Evolutionary conservation across 2,888 invertebrate genomes (phyloP), one percentile per base, ranked within the genome.

Genomic region (Parnassius smintheus): DNA sequence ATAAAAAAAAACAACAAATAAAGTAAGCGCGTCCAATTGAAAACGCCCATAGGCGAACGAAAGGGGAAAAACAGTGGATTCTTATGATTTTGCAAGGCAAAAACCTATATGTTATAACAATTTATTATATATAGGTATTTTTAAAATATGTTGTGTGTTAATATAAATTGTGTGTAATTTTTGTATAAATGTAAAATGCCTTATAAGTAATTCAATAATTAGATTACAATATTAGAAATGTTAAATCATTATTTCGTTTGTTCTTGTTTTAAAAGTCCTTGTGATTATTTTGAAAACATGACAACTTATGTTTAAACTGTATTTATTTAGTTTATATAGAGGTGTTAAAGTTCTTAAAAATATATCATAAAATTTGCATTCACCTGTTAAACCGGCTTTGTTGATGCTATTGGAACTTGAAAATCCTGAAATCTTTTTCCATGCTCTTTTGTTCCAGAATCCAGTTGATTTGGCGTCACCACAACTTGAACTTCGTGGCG

Each of bases 351-450:
- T 25, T 25, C 25, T 25, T 25, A 25, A 25, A 25, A 25, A 25
- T 25, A 25, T 3, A 53, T 41, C n/a, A 45, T 51, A 56, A 25
- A 44, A 41, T 56, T 58, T 46, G 35, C 42, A 51, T 11, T 94
- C 85, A 95, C 95, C 95, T 81, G 93, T 91, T 60, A 92, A 77
- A 65, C 93, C 93, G 52, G 93, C 93, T 81, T 95, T 95, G 78
- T 94, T 94, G 76, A 94, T 94, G 77, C 94, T 95, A 73, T 94
- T 94, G 59, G 94, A 94, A 75, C 95, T 94, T 62, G 94, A 94
- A 75, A 96, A 94, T 42, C 95, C 95, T 13, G 96, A 95, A 71
- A 96, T 88, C 81, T 96, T 96, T 78, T 94, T 95, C 96, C 96
- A 96, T 1, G 95, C 94, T 77, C 95, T 96, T 83, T 95, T 94